Conservation (phyloP, 2,888 invertebrate species). For the Dione juno region DNA sequence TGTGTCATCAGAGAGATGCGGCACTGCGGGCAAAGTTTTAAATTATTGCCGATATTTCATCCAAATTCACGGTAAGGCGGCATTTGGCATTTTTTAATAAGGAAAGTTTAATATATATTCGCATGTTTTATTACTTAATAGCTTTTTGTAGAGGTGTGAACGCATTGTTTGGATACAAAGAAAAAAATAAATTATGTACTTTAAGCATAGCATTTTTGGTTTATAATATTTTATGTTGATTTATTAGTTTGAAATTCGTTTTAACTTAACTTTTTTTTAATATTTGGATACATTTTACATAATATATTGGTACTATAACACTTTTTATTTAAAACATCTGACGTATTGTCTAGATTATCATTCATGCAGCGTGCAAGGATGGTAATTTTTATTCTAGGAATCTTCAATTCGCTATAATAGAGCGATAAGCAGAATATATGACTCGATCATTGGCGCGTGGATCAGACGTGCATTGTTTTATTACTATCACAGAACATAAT, state of each 20-base stretch:
- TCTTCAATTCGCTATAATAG: conserved; percentile 42
- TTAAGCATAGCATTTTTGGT: too few relatives aligned
- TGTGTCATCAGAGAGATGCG: conserved; percentile 16
- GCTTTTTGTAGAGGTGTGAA: conserved; percentile 15
- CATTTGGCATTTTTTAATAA: conserved; percentile 35
- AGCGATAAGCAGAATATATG: conserved; percentile 44
- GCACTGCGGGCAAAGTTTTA: conserved; percentile 37
- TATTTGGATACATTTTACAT: too few relatives aligned
- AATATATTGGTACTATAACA: neutral
- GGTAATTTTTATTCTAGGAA: conserved; percentile 44
- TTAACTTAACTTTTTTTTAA: too few relatives aligned
- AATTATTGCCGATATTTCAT: conserved; percentile 37
- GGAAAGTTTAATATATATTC: conserved; percentile 31
- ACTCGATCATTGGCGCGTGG: conserved; percentile 46
- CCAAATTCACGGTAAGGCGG: conserved; percentile 27
- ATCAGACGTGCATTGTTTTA: conserved; percentile 48
- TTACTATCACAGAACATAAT: conserved; percentile 18
- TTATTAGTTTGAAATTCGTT: too few relatives aligned
- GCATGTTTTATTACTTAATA: conserved; percentile 14
- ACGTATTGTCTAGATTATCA: conserved; percentile 32
- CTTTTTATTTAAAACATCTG: conserved; percentile 28
- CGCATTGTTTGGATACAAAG: conserved; percentile 4
- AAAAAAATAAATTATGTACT: neutral
- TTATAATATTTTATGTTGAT: too few relatives aligned
- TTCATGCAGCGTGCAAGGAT: conserved; percentile 37